Evolutionary conservation across 2,888 invertebrate genomes (phyloP), one percentile per base, ranked within the genome.

Genomic region (Tyria jacobaeae): DNA sequence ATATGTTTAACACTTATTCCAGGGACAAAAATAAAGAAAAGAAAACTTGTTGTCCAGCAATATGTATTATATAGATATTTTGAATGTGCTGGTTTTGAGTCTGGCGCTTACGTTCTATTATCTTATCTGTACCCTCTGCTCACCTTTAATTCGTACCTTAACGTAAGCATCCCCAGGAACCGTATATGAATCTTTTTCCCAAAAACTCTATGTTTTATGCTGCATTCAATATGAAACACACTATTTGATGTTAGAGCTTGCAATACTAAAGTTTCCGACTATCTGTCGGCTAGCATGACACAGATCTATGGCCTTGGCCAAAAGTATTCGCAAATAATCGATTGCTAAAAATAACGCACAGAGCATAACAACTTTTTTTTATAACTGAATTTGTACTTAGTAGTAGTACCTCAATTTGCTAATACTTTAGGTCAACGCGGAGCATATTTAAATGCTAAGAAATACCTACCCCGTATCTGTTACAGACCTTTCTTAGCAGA

Each of bases 271-370:
- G 41, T 5, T 4, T 17, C 17, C 41, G 41, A 17, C 41, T 41
- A 41, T 41, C 2, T 17, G 17, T 17, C 41, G 24, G 15, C 9
- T 3, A 24, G 37, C 24, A 25, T 25, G 24, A 39, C 10, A 10
- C 37, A 15, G n/a, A 37, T 37, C n/a, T 51, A 52, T 37, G n/a
- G n/a, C 35, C 52, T 53, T 35, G 52, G 3, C 4, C 10, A 52
- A 51, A 51, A 51, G 7, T 21, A 14, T 37, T 21, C 4, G 9
- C 34, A 51, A 21, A 12, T 35, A 51, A 7, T 3, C 24, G 9
- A 41, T 41, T 41, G 41, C 17, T 41, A 41, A 41, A 15, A 17
- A 21, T 21, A 21, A 17, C 9, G 3, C 17, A 41, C 17, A 41
- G 17, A 17, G 17, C 17, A 21, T 21, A 41, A 41, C 17, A 41